Conservation (phyloP, 2,797 vertebrate species). For the Petrocephalus sullivani region DNA sequence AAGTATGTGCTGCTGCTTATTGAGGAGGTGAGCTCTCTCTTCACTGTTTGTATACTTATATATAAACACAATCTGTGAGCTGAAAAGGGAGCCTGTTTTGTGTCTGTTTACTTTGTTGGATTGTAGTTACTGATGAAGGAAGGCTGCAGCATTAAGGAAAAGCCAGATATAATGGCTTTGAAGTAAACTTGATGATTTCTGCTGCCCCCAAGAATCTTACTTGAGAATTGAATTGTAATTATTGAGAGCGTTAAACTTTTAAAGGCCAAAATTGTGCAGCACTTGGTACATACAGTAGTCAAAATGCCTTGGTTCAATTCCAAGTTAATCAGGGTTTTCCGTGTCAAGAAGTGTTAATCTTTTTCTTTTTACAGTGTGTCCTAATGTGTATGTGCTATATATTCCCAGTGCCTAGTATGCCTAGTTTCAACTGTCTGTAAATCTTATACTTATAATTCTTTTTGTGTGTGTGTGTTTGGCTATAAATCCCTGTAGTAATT, state of each 20-base stretch:
- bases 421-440: constrained; percentile 64
- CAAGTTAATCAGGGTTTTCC: constrained; percentile 71
- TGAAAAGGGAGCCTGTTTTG: not conserved
- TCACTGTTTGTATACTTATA: not conserved
- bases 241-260: not conserved
- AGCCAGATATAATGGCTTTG: not conserved
- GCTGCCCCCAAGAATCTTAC: not conserved
- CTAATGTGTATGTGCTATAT: constrained; percentile 68
- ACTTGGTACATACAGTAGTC: constrained; percentile 42
- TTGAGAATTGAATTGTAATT: not conserved
- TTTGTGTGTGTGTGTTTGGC: constrained; percentile 64
- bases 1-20: not conserved
- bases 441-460: constrained; percentile 43
- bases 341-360: constrained; percentile 49
- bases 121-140: not conserved
- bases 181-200: constrained; percentile 32
- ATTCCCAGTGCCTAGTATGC: constrained; percentile 75
- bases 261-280: constrained; percentile 24
- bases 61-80: not conserved
- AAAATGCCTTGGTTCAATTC: constrained; percentile 67
- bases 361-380: constrained; percentile 62
- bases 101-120: not conserved
- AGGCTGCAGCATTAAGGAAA: not conserved
- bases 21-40: not conserved
- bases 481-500: constrained; percentile 50